phyloP scores from a whole-genome alignment of 2,797 vertebrate genomes.

The Gastrophryne carolinensis region DNA sequence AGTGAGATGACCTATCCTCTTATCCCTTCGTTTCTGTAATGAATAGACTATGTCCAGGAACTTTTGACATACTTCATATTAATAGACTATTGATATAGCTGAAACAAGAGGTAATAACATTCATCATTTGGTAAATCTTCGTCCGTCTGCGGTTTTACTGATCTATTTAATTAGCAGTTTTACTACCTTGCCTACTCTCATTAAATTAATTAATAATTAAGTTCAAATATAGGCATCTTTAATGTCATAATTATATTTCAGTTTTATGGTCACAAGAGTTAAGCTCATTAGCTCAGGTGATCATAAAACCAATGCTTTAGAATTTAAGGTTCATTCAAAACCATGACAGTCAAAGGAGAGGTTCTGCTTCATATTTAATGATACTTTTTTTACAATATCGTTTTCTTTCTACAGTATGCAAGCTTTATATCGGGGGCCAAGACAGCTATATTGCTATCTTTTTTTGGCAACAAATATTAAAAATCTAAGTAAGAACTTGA shows the following conservation, averaged over 20 bases:
- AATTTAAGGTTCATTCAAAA: conserved; percentile 60
- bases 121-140: conserved; percentile 79
- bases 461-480: not conserved
- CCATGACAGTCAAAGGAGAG: conserved; percentile 51
- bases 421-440: not conserved
- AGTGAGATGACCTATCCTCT: conserved; percentile 64
- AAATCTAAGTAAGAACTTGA: not conserved
- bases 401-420: conserved; percentile 32
- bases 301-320: conserved; percentile 70
- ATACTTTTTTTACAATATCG: conserved; percentile 47
- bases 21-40: conserved; percentile 79
- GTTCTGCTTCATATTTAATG: conserved; percentile 54
- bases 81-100: conserved; percentile 92
- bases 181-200: conserved; percentile 80
- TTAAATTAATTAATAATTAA: conserved; percentile 91
- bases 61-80: conserved; percentile 87
- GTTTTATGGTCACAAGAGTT: conserved; percentile 83
- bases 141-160: conserved; percentile 76
- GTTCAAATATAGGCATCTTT: conserved; percentile 87
- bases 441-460: not conserved
- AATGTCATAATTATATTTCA: conserved; percentile 88
- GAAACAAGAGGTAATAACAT: conserved; percentile 76
- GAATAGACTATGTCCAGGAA: conserved; percentile 76
- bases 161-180: conserved; percentile 86
- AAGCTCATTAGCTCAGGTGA: conserved; percentile 72